Evolutionary conservation across 2,113 vertebrate genomes (phyloP), one percentile per base, ranked within the genome.

Genomic region (Chamaetylas fuelleborni): DNA sequence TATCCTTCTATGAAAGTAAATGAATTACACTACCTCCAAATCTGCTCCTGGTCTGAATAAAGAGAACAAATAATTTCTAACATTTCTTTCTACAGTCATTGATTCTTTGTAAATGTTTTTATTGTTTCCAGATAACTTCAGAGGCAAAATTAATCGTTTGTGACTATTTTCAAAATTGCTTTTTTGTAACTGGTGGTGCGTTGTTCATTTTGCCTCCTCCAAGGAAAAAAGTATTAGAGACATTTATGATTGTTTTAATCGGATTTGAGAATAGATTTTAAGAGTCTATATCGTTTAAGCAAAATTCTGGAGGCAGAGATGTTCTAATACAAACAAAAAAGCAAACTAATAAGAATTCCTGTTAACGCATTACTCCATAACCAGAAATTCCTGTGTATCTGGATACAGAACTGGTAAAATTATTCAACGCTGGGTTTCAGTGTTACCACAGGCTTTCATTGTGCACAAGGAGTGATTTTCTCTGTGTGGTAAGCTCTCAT

Each of bases 341-440:
- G 5, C 4, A 74, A 43, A 25, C 12, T 31, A 61, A 56, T 26
- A 24, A 62, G 66, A 38, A 28, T 13, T 66, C 34, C 1, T 38
- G 34, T 51, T 47, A 67, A 38, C 0, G 3, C 2, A 16, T 45
- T 78, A 14, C 3, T 70, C 57, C 8, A 25, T 70, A 82, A 36
- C 4, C 3, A 29, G 42, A 82, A 69, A 8, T 42, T 8, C 36
- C 48, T 43, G 1, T 51, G 10, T 42, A 15, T 66, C 56, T 54
- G 12, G 12, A 34, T 19, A 50, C 4, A 50, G 33, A 85, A 69
- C 5, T 25, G 8, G 2, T 38, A 45, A 70, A 70, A 72, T 5
- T 0, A 8, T 70, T 58, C 26, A 62, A 29, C 6, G 31, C 1
- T 0, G 0, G 56, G 6, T 23, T 79, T 48, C 17, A 45, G 0